A percentile compares a stretch with the other conserved stretches of the same genome.
Evolutionary conservation across 2,797 vertebrate genomes (phyloP).

Genomic region (Gobio occitaniae): DNA sequence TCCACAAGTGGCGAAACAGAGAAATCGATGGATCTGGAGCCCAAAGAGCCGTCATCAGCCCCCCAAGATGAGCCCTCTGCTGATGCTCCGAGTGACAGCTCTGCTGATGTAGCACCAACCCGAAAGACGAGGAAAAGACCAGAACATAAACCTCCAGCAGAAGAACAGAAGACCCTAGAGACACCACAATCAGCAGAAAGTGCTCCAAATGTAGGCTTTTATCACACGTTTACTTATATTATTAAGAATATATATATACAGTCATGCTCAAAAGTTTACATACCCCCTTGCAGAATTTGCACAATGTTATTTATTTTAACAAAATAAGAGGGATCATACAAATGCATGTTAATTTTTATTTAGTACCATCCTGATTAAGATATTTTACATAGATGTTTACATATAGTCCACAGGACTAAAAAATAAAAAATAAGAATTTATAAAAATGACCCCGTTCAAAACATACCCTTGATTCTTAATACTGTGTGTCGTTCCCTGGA

Average conservation of each 20-base stretch:
- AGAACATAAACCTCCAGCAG: slow-evolving; percentile 73
- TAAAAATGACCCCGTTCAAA: too few relatives aligned
- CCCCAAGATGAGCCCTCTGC: slow-evolving; percentile 39
- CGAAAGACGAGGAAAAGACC: slow-evolving; percentile 87
- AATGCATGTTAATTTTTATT: too few relatives aligned
- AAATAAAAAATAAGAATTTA: too few relatives aligned
- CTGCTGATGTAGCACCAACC: slow-evolving; percentile 75
- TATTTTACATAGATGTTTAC: too few relatives aligned
- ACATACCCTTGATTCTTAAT: too few relatives aligned
- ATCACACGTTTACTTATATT: not conserved
- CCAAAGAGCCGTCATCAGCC: slow-evolving; percentile 21
- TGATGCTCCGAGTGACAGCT: slow-evolving; percentile 59
- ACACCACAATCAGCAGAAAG: slow-evolving; percentile 64
- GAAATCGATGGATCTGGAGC: slow-evolving; percentile 4
- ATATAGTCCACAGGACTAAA: too few relatives aligned
- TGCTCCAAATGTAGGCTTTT: slow-evolving; percentile 3
- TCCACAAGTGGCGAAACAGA: slow-evolving; percentile 42
- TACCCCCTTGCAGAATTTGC: too few relatives aligned
- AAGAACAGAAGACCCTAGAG: slow-evolving; percentile 60
- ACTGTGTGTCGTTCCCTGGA: too few relatives aligned
- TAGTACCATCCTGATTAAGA: too few relatives aligned
- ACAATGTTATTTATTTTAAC: too few relatives aligned
- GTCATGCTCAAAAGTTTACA: too few relatives aligned
- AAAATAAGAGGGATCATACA: too few relatives aligned
- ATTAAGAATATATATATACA: not conserved